Conservation (phyloP, 1,140 invertebrate genomes). For the Calosoma granatense region DNA sequence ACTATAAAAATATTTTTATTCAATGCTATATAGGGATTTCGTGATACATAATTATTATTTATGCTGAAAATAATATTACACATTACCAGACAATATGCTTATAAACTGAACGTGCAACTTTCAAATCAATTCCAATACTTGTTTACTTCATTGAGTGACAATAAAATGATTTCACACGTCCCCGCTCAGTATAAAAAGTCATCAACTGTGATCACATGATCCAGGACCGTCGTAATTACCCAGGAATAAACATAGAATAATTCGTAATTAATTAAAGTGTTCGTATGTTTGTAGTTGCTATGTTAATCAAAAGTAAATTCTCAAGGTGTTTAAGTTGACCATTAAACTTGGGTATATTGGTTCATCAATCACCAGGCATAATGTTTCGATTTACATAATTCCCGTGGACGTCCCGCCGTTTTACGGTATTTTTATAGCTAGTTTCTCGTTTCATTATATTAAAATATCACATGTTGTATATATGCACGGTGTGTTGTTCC, state of each 20-base stretch:
- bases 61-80: no score
- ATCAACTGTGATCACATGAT: no score
- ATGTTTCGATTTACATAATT: not conserved
- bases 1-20: no score
- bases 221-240: constrained; percentile 1
- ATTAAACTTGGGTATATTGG: not conserved
- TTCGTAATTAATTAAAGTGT: not conserved
- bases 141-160: no score
- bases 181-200: no score
- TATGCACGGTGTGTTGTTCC: no score
- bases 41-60: no score
- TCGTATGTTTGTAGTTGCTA: not conserved
- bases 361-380: not conserved
- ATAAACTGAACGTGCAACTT: no score
- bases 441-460: constrained; percentile 9
- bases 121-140: no score
- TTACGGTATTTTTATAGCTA: constrained; percentile 6
- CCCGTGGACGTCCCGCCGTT: not conserved
- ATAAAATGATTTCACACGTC: no score
- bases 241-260: not conserved
- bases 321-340: not conserved
- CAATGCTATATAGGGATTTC: no score
- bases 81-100: no score
- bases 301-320: constrained; percentile 5
- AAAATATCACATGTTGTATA: constrained; percentile 5